Evolutionary conservation across 1,140 invertebrate genomes (phyloP).

Genomic region (Charaxes varanes): DNA sequence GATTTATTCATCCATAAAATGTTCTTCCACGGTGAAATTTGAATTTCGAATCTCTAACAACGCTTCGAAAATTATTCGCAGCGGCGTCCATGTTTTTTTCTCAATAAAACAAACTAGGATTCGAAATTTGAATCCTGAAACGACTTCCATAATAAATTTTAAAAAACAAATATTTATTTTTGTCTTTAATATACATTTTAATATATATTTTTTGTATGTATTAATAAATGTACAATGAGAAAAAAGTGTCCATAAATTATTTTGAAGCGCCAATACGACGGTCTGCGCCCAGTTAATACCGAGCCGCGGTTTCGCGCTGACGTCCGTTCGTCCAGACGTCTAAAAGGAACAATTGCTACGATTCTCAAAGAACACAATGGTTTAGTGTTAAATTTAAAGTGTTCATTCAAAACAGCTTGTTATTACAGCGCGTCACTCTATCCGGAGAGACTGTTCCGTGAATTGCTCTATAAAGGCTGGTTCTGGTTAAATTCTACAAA

Average conservation of each 20-base stretch:
- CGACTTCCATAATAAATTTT: too few relatives aligned
- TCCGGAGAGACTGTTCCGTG: constrained; percentile 6
- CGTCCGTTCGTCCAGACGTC: constrained; percentile 37
- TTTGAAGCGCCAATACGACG: constrained; percentile 42
- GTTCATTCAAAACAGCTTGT: constrained; percentile 20
- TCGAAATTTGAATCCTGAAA: too few relatives aligned
- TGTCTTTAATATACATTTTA: neutral
- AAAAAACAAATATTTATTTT: too few relatives aligned
- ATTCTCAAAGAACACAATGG: constrained; percentile 41
- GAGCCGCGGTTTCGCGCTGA: constrained; percentile 44
- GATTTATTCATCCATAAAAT: neutral
- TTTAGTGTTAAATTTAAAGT: constrained; percentile 30
- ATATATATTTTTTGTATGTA: neutral
- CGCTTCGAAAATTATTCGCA: too few relatives aligned
- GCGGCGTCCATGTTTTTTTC: too few relatives aligned
- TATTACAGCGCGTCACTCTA: constrained; percentile 22
- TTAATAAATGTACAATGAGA: neutral
- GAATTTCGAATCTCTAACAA: neutral
- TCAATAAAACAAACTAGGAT: too few relatives aligned
- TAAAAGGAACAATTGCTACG: constrained; percentile 32
- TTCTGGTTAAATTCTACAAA: constrained; percentile 31
- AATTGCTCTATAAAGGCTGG: constrained; percentile 36
- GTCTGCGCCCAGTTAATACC: constrained; percentile 53
- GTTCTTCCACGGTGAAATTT: neutral
- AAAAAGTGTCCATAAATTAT: constrained; percentile 2